Evolutionary conservation across 2,113 vertebrate species (phyloP).

Genomic region (Heliornis fulica): DNA sequence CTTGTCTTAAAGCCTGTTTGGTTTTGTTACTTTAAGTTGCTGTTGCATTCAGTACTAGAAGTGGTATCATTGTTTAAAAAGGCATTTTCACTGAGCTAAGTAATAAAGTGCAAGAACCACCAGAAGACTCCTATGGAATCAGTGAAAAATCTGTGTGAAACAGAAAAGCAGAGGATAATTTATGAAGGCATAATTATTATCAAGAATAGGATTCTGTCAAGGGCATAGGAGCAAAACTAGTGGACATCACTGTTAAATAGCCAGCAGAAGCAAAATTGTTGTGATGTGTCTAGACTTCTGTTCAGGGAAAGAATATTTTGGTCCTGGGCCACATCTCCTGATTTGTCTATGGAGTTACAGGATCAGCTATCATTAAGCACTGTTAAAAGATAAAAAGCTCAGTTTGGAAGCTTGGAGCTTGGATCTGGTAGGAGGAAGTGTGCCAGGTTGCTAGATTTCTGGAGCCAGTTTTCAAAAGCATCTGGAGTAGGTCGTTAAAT

Average conservation of each 20-base stretch:
- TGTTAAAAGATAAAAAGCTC: constrained; percentile 26
- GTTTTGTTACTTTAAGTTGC: neutral
- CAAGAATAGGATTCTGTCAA: neutral
- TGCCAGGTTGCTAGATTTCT: constrained; percentile 24
- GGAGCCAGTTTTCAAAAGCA: constrained; percentile 48
- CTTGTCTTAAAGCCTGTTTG: neutral
- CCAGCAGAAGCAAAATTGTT: neutral
- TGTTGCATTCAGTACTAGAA: neutral
- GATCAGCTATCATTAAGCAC: constrained; percentile 35
- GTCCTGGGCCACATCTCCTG: neutral
- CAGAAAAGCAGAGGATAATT: constrained; percentile 5
- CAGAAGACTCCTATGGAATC: neutral
- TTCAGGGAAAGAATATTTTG: constrained; percentile 14
- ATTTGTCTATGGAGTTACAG: neutral
- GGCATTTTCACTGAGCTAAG: neutral
- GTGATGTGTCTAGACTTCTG: neutral
- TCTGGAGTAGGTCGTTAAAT: constrained; percentile 63
- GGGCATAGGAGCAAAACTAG: neutral
- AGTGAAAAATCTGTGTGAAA: neutral
- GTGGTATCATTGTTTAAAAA: neutral
- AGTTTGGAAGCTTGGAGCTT: neutral
- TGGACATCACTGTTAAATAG: neutral
- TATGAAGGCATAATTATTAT: neutral
- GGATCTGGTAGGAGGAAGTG: neutral
- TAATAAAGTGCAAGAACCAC: neutral